phyloP scores from a whole-genome alignment of 2,888 invertebrate species.

The Aporophyla lueneburgensis region DNA sequence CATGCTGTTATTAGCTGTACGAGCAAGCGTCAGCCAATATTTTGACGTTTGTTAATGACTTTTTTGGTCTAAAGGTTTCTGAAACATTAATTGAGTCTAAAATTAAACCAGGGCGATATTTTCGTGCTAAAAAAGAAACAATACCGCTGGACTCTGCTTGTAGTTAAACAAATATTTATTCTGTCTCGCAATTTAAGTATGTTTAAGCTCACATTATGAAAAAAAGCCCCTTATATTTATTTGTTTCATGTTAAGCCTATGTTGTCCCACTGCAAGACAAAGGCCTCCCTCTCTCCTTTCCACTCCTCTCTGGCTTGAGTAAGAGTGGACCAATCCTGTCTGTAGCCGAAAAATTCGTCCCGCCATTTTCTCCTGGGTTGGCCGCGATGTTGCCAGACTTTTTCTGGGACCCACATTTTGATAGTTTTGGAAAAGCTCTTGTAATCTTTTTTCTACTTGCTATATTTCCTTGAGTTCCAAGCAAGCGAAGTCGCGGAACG shows the following conservation, averaged over 20 bases:
- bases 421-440: too few species aligned
- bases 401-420: not conserved
- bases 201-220: not conserved
- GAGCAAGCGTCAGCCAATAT: conserved; percentile 4
- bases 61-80: not conserved
- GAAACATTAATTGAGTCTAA: not conserved
- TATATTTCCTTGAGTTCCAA: not conserved
- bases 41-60: not conserved
- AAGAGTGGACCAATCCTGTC: too few species aligned
- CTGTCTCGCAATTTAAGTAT: not conserved
- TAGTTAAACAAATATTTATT: not conserved
- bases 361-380: not conserved
- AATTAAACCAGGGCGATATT: not conserved
- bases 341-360: not conserved
- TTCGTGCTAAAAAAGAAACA: not conserved
- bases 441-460: not conserved
- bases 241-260: too few species aligned
- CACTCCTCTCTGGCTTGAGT: too few species aligned
- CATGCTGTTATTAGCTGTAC: not conserved
- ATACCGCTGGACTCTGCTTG: not conserved
- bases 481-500: not conserved
- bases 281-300: too few species aligned
- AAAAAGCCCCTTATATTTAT: too few species aligned
- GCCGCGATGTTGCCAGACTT: not conserved
- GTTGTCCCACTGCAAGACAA: too few species aligned